Conservation (phyloP, 1,140 invertebrate genomes). For the Scaptomyza hsui region DNA sequence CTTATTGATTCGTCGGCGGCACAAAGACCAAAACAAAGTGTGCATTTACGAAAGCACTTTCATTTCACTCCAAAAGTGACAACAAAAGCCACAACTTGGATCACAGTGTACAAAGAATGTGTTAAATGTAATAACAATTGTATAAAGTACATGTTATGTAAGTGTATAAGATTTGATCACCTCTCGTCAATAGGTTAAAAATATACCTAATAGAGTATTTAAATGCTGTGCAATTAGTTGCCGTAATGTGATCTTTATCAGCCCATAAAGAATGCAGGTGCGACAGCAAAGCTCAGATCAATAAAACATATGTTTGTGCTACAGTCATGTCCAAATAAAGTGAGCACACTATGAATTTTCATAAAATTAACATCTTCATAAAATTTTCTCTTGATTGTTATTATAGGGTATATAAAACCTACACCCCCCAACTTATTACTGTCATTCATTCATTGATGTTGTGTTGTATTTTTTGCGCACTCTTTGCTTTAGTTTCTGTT, state of each 20-base stretch:
- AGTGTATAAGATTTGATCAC: neutral
- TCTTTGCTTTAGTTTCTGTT: conserved; percentile 58
- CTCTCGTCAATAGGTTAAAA: neutral
- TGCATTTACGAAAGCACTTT: conserved; percentile 40
- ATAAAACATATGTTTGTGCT: neutral
- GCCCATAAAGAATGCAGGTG: neutral
- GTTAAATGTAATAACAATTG: neutral
- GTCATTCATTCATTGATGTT: conserved; percentile 52
- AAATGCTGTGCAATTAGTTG: neutral
- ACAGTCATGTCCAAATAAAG: no score
- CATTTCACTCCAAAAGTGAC: conserved; percentile 2
- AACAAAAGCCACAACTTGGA: neutral
- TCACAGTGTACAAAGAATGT: conserved; percentile 1
- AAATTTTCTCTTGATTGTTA: no score
- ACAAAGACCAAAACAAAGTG: conserved; percentile 42
- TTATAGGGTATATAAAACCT: conserved; percentile 39
- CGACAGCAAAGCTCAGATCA: neutral
- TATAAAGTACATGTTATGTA: neutral
- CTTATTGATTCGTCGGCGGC: conserved; percentile 37
- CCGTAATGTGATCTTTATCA: neutral
- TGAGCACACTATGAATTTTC: no score
- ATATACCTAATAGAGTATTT: neutral
- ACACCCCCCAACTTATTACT: conserved; percentile 28
- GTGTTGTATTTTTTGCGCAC: conserved; percentile 39
- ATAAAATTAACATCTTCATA: no score